phyloP scores from a whole-genome alignment of 2,113 vertebrate genomes.

The Etia nguti region DNA sequence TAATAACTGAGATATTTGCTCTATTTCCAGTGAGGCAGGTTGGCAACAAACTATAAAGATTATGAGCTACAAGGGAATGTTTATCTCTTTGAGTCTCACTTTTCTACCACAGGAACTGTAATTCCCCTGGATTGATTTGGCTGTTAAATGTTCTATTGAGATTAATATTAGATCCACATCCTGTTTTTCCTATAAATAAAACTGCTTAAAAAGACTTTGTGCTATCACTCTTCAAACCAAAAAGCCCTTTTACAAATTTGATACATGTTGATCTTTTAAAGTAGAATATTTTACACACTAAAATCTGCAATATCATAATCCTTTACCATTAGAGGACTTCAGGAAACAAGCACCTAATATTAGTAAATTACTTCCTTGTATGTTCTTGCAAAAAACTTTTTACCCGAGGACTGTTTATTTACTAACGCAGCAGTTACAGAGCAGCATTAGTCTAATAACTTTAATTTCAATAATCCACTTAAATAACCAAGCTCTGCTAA shows the following conservation, averaged over 20 bases:
- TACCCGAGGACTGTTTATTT: background rate
- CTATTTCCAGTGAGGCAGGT: background rate
- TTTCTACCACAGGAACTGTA: background rate
- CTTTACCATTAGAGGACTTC: background rate
- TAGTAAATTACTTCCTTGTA: background rate
- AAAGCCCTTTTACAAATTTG: background rate
- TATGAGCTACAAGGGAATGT: background rate
- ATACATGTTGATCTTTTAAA: background rate
- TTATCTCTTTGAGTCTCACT: constrained; percentile 7
- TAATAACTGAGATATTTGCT: background rate
- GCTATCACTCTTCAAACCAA: background rate
- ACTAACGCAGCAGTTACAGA: background rate
- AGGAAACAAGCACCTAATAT: background rate
- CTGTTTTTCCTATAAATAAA: background rate
- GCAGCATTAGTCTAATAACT: background rate
- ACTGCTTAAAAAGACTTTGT: background rate
- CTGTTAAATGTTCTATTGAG: constrained; percentile 21
- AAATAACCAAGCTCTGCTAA: background rate
- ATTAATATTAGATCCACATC: constrained; percentile 16
- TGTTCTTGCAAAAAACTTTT: background rate
- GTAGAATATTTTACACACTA: background rate
- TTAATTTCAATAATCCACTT: background rate
- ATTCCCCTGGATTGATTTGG: constrained; percentile 13
- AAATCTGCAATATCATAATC: background rate
- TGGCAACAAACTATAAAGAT: constrained; percentile 1